Conservation (phyloP, 2,113 vertebrate genomes). For the Cisticola juncidis region DNA sequence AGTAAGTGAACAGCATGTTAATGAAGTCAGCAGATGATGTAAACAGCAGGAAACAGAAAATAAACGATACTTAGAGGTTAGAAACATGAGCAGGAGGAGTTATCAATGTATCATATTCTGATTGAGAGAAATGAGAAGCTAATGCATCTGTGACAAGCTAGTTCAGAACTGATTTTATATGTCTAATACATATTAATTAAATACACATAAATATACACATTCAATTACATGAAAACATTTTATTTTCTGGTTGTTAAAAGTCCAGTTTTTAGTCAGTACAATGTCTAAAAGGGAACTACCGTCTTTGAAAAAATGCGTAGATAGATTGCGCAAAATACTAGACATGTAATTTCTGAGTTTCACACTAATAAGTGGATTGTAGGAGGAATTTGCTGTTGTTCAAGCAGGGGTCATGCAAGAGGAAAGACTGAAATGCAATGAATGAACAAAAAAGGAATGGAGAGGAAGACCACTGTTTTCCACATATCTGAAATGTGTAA, state of each 20-base stretch:
- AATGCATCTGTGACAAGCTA: background rate
- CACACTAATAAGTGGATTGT: background rate
- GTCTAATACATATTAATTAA: background rate
- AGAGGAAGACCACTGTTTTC: background rate
- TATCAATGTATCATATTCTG: conserved; percentile 2
- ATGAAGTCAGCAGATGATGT: conserved; percentile 58
- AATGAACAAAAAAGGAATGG: background rate
- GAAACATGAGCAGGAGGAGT: conserved; percentile 11
- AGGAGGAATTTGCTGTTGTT: background rate
- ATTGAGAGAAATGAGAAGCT: background rate
- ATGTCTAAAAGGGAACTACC: background rate
- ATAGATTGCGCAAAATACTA: background rate
- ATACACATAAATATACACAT: background rate
- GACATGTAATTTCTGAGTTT: background rate
- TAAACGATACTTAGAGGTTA: conserved; percentile 17
- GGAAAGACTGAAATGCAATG: background rate
- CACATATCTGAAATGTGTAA: background rate
- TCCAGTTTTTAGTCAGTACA: background rate
- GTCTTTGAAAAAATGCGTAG: background rate
- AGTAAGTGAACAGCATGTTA: conserved; percentile 57
- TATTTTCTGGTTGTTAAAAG: background rate
- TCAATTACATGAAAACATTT: background rate
- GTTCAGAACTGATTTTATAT: background rate
- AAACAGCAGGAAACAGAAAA: conserved; percentile 58
- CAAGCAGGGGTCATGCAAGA: background rate